Evolutionary conservation across 2,797 vertebrate genomes (phyloP).

Genomic region (Sebastes iracundus): DNA sequence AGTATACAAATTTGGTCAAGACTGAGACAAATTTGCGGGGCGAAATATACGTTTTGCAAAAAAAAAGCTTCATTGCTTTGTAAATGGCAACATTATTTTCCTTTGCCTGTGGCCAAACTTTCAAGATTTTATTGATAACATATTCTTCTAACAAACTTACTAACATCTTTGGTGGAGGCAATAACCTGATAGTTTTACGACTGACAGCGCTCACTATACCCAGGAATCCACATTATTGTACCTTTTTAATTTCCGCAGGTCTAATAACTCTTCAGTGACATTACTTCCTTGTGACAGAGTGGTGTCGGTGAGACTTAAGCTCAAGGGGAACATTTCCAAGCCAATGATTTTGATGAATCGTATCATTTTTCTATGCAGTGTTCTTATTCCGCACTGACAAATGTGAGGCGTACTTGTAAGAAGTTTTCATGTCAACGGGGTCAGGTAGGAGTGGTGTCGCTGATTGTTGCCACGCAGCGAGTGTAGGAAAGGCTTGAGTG

Average conservation of each 20-base stretch:
- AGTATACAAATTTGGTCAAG: neutral
- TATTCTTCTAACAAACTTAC: neutral
- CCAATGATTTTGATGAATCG: constrained; percentile 6
- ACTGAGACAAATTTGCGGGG: neutral
- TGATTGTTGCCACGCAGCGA: constrained; percentile 8
- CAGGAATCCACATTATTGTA: neutral
- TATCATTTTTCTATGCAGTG: constrained; percentile 2
- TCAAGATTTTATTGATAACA: neutral
- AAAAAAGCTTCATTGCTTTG: neutral
- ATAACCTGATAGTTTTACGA: neutral
- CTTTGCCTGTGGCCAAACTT: neutral
- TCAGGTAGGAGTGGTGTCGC: constrained; percentile 4
- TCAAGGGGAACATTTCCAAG: constrained; percentile 12
- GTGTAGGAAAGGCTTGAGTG: neutral
- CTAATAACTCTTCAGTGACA: neutral
- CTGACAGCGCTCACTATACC: neutral
- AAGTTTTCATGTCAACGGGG: neutral
- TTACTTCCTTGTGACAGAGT: constrained; percentile 10
- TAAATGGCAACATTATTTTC: neutral
- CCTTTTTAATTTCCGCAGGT: neutral
- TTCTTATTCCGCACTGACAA: constrained; percentile 19
- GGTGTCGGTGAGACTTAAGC: constrained; percentile 3
- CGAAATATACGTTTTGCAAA: neutral
- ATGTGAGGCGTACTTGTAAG: neutral
- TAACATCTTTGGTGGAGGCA: neutral